A percentile compares a stretch with the other conserved stretches of the same genome.
These are phyloP conservation scores for Pseudoatta argentina DNA, from an alignment of 1,140 invertebrate genomes.

Conservation along the genomic window DNA sequence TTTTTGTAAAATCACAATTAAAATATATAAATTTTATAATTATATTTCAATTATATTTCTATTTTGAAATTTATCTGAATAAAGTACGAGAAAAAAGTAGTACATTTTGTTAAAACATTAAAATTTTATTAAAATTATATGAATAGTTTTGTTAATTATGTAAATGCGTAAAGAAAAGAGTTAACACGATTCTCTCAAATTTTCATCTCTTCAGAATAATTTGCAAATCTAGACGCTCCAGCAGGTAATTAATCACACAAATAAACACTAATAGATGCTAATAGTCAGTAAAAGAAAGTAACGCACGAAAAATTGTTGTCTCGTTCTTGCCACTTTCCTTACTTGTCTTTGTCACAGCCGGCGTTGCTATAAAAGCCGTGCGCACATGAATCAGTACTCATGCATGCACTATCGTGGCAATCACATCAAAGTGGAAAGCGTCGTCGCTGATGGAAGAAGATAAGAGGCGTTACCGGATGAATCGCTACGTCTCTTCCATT, in stretches of 20 bases:
- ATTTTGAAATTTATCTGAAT: not conserved
- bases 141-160: not conserved
- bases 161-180: not conserved
- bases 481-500: not conserved
- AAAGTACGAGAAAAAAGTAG: not conserved
- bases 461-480: not conserved
- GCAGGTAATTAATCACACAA: conserved; percentile 5
- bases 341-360: not conserved
- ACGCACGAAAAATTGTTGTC: not conserved
- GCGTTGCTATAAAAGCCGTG: conserved; percentile 7
- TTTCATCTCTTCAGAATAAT: conserved; percentile 10
- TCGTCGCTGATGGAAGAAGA: conserved; percentile 18
- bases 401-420: conserved; percentile 14
- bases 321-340: not conserved
- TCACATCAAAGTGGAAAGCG: conserved; percentile 29
- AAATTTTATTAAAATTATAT: conserved; percentile 5
- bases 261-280: conserved; percentile 29
- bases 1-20: not conserved
- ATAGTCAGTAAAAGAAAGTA: not conserved
- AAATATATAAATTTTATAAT: not conserved
- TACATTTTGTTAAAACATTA: conserved; percentile 7
- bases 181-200: not conserved
- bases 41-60: not conserved
- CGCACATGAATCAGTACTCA: not conserved
- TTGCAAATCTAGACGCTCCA: not conserved